Evolutionary conservation across 1,140 invertebrate genomes (phyloP).

Genomic region (Caenorhabditis brenneri): DNA sequence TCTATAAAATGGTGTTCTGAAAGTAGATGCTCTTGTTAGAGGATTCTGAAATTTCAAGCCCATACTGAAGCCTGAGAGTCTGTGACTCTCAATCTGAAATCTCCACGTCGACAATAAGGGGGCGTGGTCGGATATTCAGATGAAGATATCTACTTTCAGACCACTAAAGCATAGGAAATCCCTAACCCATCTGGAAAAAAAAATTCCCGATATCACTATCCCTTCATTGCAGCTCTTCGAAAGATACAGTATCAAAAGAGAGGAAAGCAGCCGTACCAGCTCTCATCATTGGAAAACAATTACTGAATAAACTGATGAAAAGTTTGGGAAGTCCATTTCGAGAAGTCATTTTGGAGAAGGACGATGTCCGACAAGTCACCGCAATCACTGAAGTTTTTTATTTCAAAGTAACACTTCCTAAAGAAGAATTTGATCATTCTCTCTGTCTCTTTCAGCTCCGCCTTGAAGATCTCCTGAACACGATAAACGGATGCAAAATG

Average conservation of each 20-base stretch:
- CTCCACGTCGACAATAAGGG: no score
- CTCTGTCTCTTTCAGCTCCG: background rate
- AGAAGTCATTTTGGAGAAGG: background rate
- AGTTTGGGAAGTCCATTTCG: slow-evolving; percentile 10
- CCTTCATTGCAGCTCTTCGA: background rate
- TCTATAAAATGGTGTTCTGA: no score
- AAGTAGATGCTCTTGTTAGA: no score
- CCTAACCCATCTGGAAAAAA: no score
- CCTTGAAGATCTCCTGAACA: background rate
- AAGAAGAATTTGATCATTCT: no score
- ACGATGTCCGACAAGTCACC: background rate
- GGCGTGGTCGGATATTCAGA: no score
- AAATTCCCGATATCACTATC: no score
- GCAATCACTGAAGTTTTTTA: background rate
- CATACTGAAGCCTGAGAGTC: background rate
- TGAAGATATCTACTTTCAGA: no score
- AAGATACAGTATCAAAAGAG: background rate
- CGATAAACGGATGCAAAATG: background rate
- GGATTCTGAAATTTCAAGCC: no score
- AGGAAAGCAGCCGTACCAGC: background rate
- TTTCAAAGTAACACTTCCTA: background rate
- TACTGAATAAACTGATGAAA: background rate
- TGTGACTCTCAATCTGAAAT: background rate
- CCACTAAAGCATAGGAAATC: no score
- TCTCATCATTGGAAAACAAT: background rate